Conservation (phyloP, 1,140 invertebrate genomes). For the Micrasema minimum region DNA sequence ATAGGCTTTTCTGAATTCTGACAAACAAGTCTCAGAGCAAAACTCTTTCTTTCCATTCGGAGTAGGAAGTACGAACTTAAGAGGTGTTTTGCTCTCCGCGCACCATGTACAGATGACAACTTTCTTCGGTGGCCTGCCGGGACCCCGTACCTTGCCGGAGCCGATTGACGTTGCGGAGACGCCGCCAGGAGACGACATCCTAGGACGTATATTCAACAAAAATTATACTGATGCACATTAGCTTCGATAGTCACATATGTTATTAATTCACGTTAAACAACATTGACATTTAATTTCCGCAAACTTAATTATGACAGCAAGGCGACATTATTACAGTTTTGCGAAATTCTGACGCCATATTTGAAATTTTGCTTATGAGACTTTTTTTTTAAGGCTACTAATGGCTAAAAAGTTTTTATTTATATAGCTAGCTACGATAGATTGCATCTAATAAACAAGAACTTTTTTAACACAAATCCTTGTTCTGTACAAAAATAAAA, state of each 20-base stretch:
- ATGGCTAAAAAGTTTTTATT: neutral
- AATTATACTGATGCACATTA: constrained; percentile 28
- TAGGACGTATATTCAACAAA: constrained; percentile 9
- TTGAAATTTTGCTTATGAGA: constrained; percentile 46
- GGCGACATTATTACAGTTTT: constrained; percentile 34
- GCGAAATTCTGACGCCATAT: constrained; percentile 42
- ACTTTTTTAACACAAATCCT: too few relatives aligned
- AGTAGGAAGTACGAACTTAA: constrained; percentile 88
- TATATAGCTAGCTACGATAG: neutral
- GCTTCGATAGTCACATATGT: neutral
- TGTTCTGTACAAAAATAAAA: too few relatives aligned
- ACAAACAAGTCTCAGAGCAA: constrained; percentile 89
- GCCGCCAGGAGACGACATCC: constrained; percentile 46
- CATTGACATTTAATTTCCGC: constrained; percentile 5
- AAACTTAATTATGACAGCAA: constrained; percentile 32
- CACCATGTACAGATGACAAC: constrained; percentile 82
- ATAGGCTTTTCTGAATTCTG: constrained; percentile 88
- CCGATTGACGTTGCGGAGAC: constrained; percentile 65
- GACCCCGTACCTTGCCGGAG: constrained; percentile 70
- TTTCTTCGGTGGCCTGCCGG: constrained; percentile 80
- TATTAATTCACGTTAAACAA: neutral
- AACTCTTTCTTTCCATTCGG: constrained; percentile 92
- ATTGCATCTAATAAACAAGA: too few relatives aligned
- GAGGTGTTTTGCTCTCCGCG: constrained; percentile 79
- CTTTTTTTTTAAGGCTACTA: constrained; percentile 16